Evolutionary conservation across 1,140 invertebrate species (phyloP).

Genomic region (Heliconius nattereri): DNA sequence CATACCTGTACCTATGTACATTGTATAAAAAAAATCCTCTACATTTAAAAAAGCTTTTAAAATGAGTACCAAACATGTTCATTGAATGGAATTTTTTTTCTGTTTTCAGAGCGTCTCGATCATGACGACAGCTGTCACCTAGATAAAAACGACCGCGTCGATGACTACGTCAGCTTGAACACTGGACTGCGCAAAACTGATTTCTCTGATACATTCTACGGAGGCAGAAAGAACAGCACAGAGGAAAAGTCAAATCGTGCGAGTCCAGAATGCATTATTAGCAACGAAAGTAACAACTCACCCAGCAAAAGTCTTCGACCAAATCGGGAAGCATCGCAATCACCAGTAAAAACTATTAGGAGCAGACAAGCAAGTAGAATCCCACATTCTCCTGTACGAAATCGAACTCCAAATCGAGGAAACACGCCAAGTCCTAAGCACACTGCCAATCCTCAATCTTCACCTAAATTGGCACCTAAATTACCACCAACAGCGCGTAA

Average conservation of each 20-base stretch:
- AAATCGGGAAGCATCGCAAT: conserved; percentile 53
- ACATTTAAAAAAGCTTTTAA: not conserved
- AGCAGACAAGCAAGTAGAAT: conserved; percentile 67
- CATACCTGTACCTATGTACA: no score
- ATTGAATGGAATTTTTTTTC: conserved; percentile 24
- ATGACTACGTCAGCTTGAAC: conserved; percentile 85
- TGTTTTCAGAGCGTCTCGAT: conserved; percentile 76
- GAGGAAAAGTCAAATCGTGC: conserved; percentile 71
- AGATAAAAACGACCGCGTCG: conserved; percentile 78
- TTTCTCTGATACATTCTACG: conserved; percentile 82
- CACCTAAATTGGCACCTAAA: conserved; percentile 70
- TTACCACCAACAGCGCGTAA: conserved; percentile 80
- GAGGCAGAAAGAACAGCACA: conserved; percentile 75
- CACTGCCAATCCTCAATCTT: conserved; percentile 61
- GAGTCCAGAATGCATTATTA: conserved; percentile 78
- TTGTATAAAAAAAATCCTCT: no score
- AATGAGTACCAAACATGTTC: not conserved
- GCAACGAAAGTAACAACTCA: conserved; percentile 81
- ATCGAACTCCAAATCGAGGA: conserved; percentile 73
- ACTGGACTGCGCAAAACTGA: conserved; percentile 86
- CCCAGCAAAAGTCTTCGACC: conserved; percentile 76
- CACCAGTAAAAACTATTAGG: conserved; percentile 64
- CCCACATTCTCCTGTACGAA: conserved; percentile 70
- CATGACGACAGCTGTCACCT: conserved; percentile 73
- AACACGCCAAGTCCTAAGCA: conserved; percentile 75